These are phyloP conservation scores for Coranthus polyacanthus DNA, from an alignment of 2,797 vertebrate species.

Conservation along the genomic window DNA sequence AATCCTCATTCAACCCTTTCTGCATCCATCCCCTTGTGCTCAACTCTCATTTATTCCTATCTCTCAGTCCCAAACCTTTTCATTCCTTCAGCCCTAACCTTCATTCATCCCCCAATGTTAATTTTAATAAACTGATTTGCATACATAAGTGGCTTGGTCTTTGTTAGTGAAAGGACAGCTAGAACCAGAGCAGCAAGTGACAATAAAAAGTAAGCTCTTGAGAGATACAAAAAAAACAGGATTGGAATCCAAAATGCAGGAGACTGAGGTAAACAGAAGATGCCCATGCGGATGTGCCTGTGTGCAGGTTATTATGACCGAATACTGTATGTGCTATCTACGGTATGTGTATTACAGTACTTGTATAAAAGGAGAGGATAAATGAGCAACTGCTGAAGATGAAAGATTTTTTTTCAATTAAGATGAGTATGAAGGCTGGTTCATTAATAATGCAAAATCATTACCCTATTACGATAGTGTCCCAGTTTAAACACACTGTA, in stretches of 20 bases:
- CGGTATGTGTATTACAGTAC: conserved; percentile 42
- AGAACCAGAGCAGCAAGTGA: not conserved
- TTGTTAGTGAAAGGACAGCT: not conserved
- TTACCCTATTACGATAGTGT: conserved; percentile 74
- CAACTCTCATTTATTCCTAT: conserved; percentile 20
- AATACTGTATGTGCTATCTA: conserved; percentile 19
- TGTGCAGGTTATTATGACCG: not conserved
- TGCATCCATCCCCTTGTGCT: conserved; percentile 24
- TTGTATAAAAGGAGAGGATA: conserved; percentile 48
- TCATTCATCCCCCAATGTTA: not conserved
- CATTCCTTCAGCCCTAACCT: not conserved
- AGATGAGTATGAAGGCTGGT: conserved; percentile 67
- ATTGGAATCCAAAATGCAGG: not conserved
- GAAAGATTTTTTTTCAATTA: conserved; percentile 80
- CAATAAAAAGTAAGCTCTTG: not conserved
- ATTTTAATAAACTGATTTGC: not conserved
- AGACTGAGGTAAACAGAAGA: no score
- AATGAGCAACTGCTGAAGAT: conserved; percentile 70
- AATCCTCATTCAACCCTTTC: conserved; percentile 23
- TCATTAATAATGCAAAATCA: conserved; percentile 83
- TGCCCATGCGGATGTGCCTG: not conserved
- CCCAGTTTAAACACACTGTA: conserved; percentile 72
- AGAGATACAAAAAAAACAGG: not conserved
- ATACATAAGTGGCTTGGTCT: not conserved
- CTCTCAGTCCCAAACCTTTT: conserved; percentile 4